Evolutionary conservation across 1,140 invertebrate species (phyloP).

Genomic region (Pogonomyrmex barbatus): DNA sequence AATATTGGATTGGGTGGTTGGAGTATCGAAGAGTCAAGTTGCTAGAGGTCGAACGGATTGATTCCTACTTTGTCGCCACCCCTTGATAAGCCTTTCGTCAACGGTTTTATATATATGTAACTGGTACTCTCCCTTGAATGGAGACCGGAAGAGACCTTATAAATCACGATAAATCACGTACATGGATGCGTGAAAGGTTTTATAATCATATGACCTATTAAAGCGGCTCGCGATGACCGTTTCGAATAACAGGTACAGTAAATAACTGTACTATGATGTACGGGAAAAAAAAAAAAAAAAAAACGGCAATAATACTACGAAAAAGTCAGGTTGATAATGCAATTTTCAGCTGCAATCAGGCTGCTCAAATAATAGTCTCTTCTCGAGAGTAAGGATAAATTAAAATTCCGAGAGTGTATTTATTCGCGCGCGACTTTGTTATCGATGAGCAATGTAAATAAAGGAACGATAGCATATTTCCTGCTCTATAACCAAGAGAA

Average conservation of each 20-base stretch:
- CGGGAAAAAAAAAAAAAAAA: neutral
- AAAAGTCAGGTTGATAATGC: neutral
- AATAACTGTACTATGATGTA: slow-evolving; percentile 13
- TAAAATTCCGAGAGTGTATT: neutral
- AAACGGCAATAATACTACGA: neutral
- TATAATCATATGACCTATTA: slow-evolving; percentile 66
- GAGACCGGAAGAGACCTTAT: slow-evolving; percentile 43
- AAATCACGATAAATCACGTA: slow-evolving; percentile 46
- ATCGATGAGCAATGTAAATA: slow-evolving; percentile 35
- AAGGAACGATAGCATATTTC: slow-evolving; percentile 33
- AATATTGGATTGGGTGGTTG: neutral
- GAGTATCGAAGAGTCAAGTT: neutral
- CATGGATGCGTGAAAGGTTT: slow-evolving; percentile 70
- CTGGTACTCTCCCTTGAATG: slow-evolving; percentile 56
- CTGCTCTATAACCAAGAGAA: neutral
- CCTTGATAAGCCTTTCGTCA: slow-evolving; percentile 30
- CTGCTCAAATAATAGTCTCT: neutral
- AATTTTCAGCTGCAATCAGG: neutral
- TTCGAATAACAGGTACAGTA: neutral
- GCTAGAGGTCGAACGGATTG: no score
- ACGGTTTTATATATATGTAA: neutral
- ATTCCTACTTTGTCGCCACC: slow-evolving; percentile 29
- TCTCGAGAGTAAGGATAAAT: neutral
- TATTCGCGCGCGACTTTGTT: slow-evolving; percentile 7
- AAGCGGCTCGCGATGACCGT: neutral